Evolutionary conservation across 2,888 invertebrate species (phyloP).

Genomic region (Drosophila emarginata): DNA sequence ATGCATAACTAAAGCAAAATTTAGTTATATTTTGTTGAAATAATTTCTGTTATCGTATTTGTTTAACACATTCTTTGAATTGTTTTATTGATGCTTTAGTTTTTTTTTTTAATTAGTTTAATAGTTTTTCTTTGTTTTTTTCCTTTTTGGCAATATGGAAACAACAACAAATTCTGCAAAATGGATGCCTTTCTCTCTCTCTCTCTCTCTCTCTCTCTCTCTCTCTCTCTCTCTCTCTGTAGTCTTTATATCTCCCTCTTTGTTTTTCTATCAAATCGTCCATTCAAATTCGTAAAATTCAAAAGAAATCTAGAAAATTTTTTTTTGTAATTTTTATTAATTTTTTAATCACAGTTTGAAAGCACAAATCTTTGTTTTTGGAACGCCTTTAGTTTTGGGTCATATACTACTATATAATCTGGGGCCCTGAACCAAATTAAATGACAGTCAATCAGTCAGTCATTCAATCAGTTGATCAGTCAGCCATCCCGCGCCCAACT

Average conservation of each 20-base stretch:
- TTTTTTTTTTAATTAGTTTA: slow-evolving; percentile 23
- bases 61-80: slow-evolving; percentile 40
- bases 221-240: not conserved
- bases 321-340: slow-evolving; percentile 3
- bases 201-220: not conserved
- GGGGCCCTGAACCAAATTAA: slow-evolving; percentile 21
- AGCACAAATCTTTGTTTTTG: slow-evolving; percentile 39
- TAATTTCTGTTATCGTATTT: slow-evolving; percentile 2
- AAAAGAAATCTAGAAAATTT: slow-evolving; percentile 62
- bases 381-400: slow-evolving; percentile 48
- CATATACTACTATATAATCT: not conserved
- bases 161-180: slow-evolving; percentile 62
- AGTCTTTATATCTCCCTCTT: not conserved
- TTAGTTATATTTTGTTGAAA: slow-evolving; percentile 11
- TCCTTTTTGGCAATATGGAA: slow-evolving; percentile 36
- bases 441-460: slow-evolving; percentile 22
- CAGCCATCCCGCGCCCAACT: slow-evolving; percentile 81
- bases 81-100: slow-evolving; percentile 25
- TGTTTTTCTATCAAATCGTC: slow-evolving; percentile 4
- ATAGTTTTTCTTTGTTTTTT: slow-evolving; percentile 13
- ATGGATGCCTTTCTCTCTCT: slow-evolving; percentile 51
- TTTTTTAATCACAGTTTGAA: slow-evolving; percentile 13
- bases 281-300: slow-evolving; percentile 64
- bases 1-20: slow-evolving; percentile 66
- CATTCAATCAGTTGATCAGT: no score